These are phyloP conservation scores for Abramis brama DNA, from an alignment of 2,113 vertebrate genomes.

Conservation along the genomic window DNA sequence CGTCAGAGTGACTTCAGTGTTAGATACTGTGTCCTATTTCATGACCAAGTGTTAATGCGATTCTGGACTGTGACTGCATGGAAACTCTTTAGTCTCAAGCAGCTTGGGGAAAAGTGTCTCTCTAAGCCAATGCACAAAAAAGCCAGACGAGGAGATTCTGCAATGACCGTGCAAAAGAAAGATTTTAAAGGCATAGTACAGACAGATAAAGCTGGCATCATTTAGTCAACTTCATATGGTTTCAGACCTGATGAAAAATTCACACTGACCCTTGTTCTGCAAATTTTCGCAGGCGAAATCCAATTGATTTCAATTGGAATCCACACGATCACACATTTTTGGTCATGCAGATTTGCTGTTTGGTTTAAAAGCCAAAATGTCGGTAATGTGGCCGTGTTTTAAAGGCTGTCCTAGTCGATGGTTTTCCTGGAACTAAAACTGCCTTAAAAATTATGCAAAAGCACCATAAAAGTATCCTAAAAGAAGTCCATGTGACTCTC, in stretches of 20 bases:
- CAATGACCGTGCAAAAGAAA: neutral
- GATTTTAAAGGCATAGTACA: neutral
- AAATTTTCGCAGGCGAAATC: too few species aligned
- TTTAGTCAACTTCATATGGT: neutral
- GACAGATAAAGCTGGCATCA: neutral
- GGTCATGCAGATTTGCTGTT: neutral
- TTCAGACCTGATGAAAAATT: neutral
- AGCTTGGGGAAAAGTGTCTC: neutral
- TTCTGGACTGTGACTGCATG: neutral
- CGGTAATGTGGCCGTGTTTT: neutral
- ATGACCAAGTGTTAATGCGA: neutral
- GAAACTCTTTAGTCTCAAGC: neutral
- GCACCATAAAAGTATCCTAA: neutral
- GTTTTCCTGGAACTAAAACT: neutral
- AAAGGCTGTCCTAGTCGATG: neutral
- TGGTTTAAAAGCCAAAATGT: too few species aligned
- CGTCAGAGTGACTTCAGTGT: neutral
- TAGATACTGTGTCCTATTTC: neutral
- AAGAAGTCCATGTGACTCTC: neutral
- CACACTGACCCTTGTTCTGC: neutral
- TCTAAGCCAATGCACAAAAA: neutral
- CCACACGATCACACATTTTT: too few species aligned
- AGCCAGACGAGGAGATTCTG: neutral
- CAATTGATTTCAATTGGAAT: too few species aligned
- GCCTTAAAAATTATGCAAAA: neutral